Base-by-base conservation (phyloP, 1,140 invertebrate genomes). In the Theocolax elegans region DNA sequence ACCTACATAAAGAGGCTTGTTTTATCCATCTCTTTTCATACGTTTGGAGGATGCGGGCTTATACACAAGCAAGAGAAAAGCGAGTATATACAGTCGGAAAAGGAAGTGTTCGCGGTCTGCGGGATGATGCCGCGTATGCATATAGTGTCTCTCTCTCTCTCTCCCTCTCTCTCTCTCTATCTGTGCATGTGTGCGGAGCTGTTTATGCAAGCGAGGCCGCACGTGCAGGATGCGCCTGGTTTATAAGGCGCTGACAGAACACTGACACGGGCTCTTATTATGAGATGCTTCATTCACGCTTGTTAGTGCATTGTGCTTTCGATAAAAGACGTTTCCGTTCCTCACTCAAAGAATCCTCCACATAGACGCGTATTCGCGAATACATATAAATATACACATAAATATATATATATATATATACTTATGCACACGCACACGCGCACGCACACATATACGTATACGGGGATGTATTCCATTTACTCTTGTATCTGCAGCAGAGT, bases 251-350 rank as follows among this genome's bases (percentile, higher is more conserved):
- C 25, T 46, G 40, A 46, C 58, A 44, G 58, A n/a, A 46, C 15
- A 46, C 58, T 44, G 21, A 44, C 40, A 19, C 29, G 25, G n/a
- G 44, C 29, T 19, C n/a, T 49, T 64, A 51, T 35, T 21, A 64
- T 53, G 64, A 31, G 27, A n/a, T 40, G 17, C 25, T 29, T 49
- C 23, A 38, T 49, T 42, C 46, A 42, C 25, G 46, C 59, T 63
- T 48, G 42, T 63, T 63, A 49, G 19, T 35, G 54, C 35, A 58
- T 58, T 42, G 54, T 42, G 19, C 12, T 9, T 29, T 27, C 40
- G 58, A 44, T 46, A 60, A 60, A 46, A 46, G 58, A 46, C 40
- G 58, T 60, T 64, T 64, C 48, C 48, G 48, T 21, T 49, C 27
- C 15, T 48, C 13, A 13, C 59, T 10, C 12, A n/a, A 25, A 53